Evolutionary conservation across 2,797 vertebrate genomes (phyloP).

Genomic region (Cossypha caffra): DNA sequence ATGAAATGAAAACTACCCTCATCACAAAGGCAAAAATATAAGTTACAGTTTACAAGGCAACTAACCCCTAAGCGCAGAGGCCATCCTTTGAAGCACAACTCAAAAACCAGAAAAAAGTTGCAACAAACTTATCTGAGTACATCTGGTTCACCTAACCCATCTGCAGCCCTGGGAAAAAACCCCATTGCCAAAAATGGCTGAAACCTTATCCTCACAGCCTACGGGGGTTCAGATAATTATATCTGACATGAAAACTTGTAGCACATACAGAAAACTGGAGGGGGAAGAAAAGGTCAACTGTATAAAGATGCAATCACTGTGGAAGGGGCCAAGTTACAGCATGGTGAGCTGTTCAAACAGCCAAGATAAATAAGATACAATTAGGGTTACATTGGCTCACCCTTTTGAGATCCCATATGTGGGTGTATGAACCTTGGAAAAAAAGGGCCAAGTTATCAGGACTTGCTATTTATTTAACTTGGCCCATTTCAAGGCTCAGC

Average conservation of each 20-base stretch:
- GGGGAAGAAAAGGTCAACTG: slow-evolving; percentile 67
- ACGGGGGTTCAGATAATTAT: slow-evolving; percentile 67
- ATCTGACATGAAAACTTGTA: slow-evolving; percentile 72
- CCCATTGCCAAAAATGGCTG: slow-evolving; percentile 61
- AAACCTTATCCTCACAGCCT: slow-evolving; percentile 68
- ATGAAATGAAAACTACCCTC: slow-evolving; percentile 4
- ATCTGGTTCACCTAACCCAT: slow-evolving; percentile 68
- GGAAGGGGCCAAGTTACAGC: slow-evolving; percentile 56
- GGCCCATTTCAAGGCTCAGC: slow-evolving; percentile 35
- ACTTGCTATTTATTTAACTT: slow-evolving; percentile 62
- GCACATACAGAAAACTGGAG: slow-evolving; percentile 58
- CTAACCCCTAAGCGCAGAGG: not conserved
- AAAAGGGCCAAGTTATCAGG: slow-evolving; percentile 25
- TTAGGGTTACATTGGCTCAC: slow-evolving; percentile 61
- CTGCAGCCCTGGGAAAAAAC: slow-evolving; percentile 63
- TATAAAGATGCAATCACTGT: slow-evolving; percentile 61
- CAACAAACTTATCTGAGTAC: slow-evolving; percentile 62
- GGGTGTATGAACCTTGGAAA: slow-evolving; percentile 34
- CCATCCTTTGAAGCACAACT: slow-evolving; percentile 52
- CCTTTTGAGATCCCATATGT: slow-evolving; percentile 42
- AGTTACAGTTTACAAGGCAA: slow-evolving; percentile 19
- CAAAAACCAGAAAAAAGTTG: slow-evolving; percentile 33
- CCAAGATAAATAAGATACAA: slow-evolving; percentile 66
- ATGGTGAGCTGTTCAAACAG: slow-evolving; percentile 48
- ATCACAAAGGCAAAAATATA: not conserved